Percentiles rank a stretch among this genome's conserved stretches.
These are phyloP conservation scores for Gracilinanus agilis DNA, from an alignment of 2,113 vertebrate species.

Conservation along the genomic window DNA sequence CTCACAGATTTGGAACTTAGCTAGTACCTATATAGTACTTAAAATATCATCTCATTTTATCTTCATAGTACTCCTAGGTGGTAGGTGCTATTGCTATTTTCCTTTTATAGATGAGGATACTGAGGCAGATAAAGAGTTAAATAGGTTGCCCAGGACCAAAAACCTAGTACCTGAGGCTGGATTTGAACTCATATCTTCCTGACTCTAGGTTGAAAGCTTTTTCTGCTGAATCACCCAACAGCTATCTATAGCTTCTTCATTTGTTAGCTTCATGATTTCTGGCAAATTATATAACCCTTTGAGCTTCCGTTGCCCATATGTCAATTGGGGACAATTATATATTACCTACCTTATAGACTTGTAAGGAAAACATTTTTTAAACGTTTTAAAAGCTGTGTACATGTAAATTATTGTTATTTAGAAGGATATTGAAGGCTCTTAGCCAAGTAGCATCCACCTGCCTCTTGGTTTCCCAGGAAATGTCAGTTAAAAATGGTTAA, in stretches of 20 bases:
- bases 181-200: background rate
- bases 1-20: background rate
- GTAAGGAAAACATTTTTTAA: background rate
- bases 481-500: background rate
- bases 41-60: background rate
- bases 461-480: slow-evolving; percentile 21
- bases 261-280: background rate
- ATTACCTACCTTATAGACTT: background rate
- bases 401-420: background rate
- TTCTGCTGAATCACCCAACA: background rate
- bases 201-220: background rate
- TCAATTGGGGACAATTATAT: background rate
- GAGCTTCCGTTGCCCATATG: background rate
- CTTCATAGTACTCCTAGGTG: background rate
- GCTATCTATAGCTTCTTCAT: background rate
- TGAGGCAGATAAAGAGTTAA: background rate
- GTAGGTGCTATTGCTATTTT: background rate
- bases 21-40: background rate
- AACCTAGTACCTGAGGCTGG: background rate
- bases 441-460: background rate
- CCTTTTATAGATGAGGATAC: background rate
- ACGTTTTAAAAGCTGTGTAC: background rate
- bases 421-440: background rate
- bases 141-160: background rate
- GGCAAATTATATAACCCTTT: background rate